Evolutionary conservation across 2,113 vertebrate species (phyloP).

Genomic region (Varanus komodoensis): DNA sequence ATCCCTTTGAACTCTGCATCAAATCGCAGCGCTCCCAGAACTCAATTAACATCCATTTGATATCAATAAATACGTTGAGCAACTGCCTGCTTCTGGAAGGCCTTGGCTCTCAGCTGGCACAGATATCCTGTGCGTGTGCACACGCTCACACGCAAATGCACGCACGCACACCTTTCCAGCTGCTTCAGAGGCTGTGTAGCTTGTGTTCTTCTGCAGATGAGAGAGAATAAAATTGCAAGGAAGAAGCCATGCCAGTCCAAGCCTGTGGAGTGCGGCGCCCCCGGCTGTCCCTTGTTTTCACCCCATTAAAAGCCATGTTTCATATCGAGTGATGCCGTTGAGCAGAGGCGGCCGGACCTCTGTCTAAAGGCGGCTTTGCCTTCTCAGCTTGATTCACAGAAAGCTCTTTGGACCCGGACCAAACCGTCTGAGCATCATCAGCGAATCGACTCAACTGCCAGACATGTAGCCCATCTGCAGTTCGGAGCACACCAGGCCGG

Average conservation of each 20-base stretch:
- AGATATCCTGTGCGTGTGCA: neutral
- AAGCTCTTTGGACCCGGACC: neutral
- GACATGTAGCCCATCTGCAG: too few species aligned
- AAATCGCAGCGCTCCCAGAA: conserved; percentile 12
- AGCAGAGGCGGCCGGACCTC: neutral
- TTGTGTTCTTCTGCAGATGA: conserved; percentile 17
- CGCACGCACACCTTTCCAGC: neutral
- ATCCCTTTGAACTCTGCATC: conserved; percentile 34
- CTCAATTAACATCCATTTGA: conserved; percentile 48
- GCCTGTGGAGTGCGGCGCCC: neutral
- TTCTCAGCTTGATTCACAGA: neutral
- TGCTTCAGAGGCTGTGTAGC: neutral
- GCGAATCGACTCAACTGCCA: neutral
- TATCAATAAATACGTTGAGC: conserved; percentile 41
- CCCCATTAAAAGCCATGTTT: neutral
- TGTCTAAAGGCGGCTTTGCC: neutral
- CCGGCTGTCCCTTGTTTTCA: conserved; percentile 12
- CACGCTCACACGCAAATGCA: neutral
- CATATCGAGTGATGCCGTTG: neutral
- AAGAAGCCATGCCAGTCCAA: neutral
- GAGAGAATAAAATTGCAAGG: conserved; percentile 12
- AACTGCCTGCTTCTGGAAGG: conserved; percentile 29
- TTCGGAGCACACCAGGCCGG: too few species aligned
- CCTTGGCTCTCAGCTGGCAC: neutral
- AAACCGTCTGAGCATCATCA: neutral